phyloP scores from a whole-genome alignment of 2,113 vertebrate genomes.

The Triplophysa dalaica region DNA sequence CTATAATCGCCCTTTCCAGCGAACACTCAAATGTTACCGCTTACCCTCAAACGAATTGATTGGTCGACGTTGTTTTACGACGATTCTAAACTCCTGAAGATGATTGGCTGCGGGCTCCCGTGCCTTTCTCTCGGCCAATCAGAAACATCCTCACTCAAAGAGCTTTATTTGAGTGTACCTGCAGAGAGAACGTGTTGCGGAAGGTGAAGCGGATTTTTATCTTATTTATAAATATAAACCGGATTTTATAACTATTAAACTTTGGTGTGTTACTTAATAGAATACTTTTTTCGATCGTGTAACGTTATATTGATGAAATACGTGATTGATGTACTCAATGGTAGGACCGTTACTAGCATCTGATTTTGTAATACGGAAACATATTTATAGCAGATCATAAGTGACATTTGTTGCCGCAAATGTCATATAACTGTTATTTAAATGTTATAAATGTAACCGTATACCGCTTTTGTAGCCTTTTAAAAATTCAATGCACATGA shows the following conservation, averaged over 20 bases:
- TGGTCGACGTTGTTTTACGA: conserved; percentile 49
- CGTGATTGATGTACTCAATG: not conserved
- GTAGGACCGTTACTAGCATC: not conserved
- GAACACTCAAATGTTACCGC: conserved; percentile 61
- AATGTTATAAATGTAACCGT: not conserved
- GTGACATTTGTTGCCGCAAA: not conserved
- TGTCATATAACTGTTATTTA: not conserved
- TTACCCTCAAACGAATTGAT: conserved; percentile 47
- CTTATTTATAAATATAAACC: not conserved
- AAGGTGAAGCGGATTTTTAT: not conserved
- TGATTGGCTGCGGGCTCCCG: conserved; percentile 57
- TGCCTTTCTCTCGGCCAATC: conserved; percentile 61
- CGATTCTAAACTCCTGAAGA: not conserved
- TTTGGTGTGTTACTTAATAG: not conserved
- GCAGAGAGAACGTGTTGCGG: conserved; percentile 17
- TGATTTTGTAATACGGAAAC: no score
- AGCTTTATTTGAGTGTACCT: conserved; percentile 76
- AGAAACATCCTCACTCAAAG: conserved; percentile 50
- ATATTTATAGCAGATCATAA: not conserved
- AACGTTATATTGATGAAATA: not conserved
- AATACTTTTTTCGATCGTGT: not conserved
- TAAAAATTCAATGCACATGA: conserved; percentile 9
- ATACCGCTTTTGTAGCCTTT: not conserved
- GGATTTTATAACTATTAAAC: not conserved
- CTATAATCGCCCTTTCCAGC: not conserved